These are phyloP conservation scores for Oreochromis tanganicae DNA, from an alignment of 2,113 vertebrate species.

Conservation along the genomic window DNA sequence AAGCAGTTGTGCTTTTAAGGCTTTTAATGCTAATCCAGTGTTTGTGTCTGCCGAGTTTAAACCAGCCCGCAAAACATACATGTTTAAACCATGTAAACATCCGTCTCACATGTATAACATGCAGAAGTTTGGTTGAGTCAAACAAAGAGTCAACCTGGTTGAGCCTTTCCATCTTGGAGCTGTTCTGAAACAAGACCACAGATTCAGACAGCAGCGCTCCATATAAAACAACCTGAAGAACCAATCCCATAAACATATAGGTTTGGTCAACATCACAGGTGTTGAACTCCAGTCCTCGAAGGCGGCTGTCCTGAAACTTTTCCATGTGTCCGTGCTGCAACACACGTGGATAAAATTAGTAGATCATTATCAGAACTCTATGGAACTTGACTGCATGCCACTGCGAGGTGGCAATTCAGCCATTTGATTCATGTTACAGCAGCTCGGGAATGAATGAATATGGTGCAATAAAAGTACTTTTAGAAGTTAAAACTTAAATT, in stretches of 20 bases:
- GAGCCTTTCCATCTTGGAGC: not conserved
- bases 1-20: not conserved
- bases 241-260: not conserved
- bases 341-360: not conserved
- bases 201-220: not conserved
- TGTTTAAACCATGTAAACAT: not conserved
- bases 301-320: not conserved
- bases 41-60: not conserved
- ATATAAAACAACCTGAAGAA: not conserved
- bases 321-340: not conserved
- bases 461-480: not conserved
- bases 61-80: not conserved
- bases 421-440: not conserved
- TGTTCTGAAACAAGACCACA: not conserved
- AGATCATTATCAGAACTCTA: not conserved
- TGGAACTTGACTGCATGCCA: not conserved
- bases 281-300: not conserved
- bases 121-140: not conserved
- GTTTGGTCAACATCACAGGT: not conserved
- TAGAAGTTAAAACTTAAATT: not conserved
- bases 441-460: not conserved
- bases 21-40: not conserved
- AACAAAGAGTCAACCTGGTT: not conserved
- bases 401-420: not conserved
- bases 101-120: not conserved